These are phyloP conservation scores for Orientallactaga sibirica DNA, from an alignment of 2,797 vertebrate genomes.

Conservation along the genomic window DNA sequence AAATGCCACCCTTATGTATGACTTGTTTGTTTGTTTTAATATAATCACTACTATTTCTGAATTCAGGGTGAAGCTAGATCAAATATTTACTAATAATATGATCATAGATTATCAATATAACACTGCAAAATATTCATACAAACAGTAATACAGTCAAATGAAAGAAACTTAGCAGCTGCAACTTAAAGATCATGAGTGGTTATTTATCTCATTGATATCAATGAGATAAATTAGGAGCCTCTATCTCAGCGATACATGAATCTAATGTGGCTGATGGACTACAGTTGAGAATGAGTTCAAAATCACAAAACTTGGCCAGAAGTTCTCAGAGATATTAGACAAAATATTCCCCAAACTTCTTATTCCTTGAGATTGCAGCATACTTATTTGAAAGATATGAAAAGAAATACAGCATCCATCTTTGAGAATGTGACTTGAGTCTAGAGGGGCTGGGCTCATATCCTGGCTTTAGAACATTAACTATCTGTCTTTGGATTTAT, in stretches of 20 bases:
- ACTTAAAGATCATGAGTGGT: neutral
- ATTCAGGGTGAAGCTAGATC: slow-evolving; percentile 60
- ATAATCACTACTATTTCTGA: slow-evolving; percentile 60
- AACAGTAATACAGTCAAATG: slow-evolving; percentile 27
- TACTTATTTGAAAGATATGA: neutral
- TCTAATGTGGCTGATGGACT: neutral
- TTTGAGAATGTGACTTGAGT: neutral
- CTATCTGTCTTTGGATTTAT: neutral
- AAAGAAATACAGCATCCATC: neutral
- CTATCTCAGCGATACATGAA: neutral
- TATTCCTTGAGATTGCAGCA: neutral
- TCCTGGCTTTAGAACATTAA: neutral
- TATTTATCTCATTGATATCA: neutral
- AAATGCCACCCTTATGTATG: slow-evolving; percentile 71
- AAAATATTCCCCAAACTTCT: neutral
- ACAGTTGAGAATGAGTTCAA: neutral
- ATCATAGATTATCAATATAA: slow-evolving; percentile 27
- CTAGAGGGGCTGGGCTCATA: neutral
- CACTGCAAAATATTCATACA: neutral
- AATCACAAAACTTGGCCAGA: neutral
- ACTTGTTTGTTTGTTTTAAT: slow-evolving; percentile 51
- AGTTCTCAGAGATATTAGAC: neutral
- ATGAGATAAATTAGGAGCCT: neutral
- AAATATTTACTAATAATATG: slow-evolving; percentile 61
- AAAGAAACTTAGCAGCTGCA: neutral